Evolutionary conservation across 1,140 invertebrate genomes (phyloP), one percentile per base, ranked within the genome.

Genomic region (Asbolus verrucosus): DNA sequence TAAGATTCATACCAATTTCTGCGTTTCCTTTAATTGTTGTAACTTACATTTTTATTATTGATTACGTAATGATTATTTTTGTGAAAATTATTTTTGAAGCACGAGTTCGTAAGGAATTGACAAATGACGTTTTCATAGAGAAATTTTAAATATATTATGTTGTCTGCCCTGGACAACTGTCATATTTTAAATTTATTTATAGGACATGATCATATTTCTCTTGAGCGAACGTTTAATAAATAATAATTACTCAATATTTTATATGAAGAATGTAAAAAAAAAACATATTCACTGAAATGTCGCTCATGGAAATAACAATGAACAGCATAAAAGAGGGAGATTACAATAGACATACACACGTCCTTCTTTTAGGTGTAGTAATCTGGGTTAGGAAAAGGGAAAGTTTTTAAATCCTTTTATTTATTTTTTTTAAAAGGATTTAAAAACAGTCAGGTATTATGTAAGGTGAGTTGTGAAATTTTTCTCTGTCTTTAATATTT

Each of bases 21-120:
- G 16, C 8, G 6, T 5, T 13, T 21, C 18, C 19, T 19, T 19
- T 5, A 18, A 3, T 9, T 41, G 39, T 39, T 24, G 13, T 15
- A 39, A 63, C 33, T 63, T 27, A 41, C 33, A 24, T 38, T 41
- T 63, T 63, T 30, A 31, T 14, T 30, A 59, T 63, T 41, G 61
- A 39, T 63, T 63, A 63, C 61, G 61, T 63, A 63, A 63, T 63
- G 13, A 63, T 39, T 63, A 63, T 63, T 63, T 63, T 63, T 63
- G 61, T 24, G 24, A 2, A 11, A 8, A 63, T 13, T 62, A 1
- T 9, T 18, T 1, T 15, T 36, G 19, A 39, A 41, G 61, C 61
- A 63, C 61, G 61, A 63, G 61, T 39, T 63, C n/a, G n/a, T n/a
- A n/a, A n/a, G n/a, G n/a, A n/a, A n/a, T n/a, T n/a, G n/a, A n/a